Conservation (phyloP, 2,113 vertebrate species). For the Prolemur simus region DNA sequence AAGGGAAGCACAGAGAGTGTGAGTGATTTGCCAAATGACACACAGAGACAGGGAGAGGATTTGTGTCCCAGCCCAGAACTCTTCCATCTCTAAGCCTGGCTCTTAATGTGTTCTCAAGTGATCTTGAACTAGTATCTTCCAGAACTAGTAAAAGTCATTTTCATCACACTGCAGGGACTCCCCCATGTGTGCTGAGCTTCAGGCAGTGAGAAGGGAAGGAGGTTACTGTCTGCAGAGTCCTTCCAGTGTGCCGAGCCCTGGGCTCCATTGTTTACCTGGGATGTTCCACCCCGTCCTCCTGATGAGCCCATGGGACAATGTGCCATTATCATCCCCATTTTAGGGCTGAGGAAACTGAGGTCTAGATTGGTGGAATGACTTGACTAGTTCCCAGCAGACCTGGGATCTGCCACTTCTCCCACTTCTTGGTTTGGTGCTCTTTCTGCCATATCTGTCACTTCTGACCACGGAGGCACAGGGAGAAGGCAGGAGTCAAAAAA, state of each 20-base stretch:
- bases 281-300: accelerated
- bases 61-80: background rate
- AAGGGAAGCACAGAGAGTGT: background rate
- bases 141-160: background rate
- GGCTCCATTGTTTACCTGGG: background rate
- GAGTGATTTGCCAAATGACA: background rate
- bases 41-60: background rate
- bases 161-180: background rate
- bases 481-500: background rate
- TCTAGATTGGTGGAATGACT: no score
- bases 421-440: background rate
- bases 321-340: no score
- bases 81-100: background rate
- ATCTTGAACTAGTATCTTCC: background rate
- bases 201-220: background rate
- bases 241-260: background rate
- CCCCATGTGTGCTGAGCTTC: no score
- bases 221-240: background rate
- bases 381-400: background rate
- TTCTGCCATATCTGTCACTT: background rate
- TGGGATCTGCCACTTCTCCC: background rate
- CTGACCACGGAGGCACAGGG: accelerated
- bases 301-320: background rate
- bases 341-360: background rate
- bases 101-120: background rate